These are phyloP conservation scores for Tetramorium alpestre DNA, from an alignment of 1,140 invertebrate genomes.

Conservation along the genomic window DNA sequence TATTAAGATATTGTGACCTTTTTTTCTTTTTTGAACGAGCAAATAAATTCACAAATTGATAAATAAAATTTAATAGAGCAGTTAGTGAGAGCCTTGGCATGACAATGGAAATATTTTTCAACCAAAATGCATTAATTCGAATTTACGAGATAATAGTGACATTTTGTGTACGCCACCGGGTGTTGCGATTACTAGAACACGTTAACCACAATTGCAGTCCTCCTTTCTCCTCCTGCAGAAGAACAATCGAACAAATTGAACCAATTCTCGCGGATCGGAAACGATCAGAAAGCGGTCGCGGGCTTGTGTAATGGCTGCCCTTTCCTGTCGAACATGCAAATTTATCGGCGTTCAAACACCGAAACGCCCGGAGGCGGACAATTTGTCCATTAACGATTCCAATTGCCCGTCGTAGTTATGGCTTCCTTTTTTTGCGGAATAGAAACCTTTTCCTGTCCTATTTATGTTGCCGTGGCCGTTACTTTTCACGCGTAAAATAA, in stretches of 20 bases:
- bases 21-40: not conserved
- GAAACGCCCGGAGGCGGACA: conserved; percentile 31
- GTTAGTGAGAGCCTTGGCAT: not conserved
- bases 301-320: conserved; percentile 37
- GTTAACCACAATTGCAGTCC: not conserved
- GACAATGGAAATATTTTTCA: not conserved
- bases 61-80: not conserved
- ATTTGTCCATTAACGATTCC: conserved; percentile 53
- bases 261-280: conserved; percentile 35
- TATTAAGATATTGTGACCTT: not conserved
- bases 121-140: not conserved
- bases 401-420: conserved; percentile 23
- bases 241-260: conserved; percentile 69
- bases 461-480: not conserved
- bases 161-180: not conserved
- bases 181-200: not conserved
- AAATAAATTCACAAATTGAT: not conserved
- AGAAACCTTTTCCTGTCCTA: not conserved
- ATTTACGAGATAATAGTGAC: not conserved
- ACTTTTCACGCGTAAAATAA: not conserved
- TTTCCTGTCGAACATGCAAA: conserved; percentile 57
- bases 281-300: conserved; percentile 39
- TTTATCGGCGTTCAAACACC: conserved; percentile 42
- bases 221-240: conserved; percentile 2
- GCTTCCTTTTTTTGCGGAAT: not conserved